Percentiles rank a stretch among this genome's conserved stretches.
These are phyloP conservation scores for Penaeus vannamei DNA, from an alignment of 1,140 invertebrate genomes.

Conservation along the genomic window DNA sequence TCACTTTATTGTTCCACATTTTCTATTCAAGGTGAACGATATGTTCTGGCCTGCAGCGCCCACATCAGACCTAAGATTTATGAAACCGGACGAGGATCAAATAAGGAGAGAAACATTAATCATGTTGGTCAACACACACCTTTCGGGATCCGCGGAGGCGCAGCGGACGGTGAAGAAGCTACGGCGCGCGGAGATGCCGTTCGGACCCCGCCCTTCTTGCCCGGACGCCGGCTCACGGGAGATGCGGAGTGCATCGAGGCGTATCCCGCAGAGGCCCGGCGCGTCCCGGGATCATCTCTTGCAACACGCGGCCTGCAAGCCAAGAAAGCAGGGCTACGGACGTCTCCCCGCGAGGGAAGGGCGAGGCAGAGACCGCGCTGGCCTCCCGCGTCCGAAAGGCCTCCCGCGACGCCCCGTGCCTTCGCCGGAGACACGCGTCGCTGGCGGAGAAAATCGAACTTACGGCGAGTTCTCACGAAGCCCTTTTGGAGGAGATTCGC, in stretches of 20 bases:
- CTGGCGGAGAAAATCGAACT: too few species aligned
- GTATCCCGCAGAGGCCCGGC: constrained; percentile 40
- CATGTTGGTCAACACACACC: constrained; percentile 65
- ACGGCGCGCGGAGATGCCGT: not conserved
- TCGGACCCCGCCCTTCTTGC: constrained; percentile 38
- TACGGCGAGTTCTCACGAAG: not conserved
- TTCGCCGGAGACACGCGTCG: too few species aligned
- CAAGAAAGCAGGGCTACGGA: not conserved
- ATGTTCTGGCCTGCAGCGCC: constrained; percentile 32
- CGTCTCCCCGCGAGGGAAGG: not conserved
- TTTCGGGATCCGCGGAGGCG: constrained; percentile 41
- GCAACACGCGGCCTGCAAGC: not conserved
- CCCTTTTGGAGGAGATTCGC: not conserved
- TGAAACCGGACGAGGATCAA: constrained; percentile 59
- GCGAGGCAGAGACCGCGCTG: too few species aligned
- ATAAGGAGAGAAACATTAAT: constrained; percentile 62
- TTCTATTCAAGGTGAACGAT: constrained; percentile 34
- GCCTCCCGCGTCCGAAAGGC: too few species aligned
- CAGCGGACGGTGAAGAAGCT: constrained; percentile 38
- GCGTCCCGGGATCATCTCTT: not conserved
- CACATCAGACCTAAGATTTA: constrained; percentile 36
- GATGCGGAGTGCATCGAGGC: constrained; percentile 12
- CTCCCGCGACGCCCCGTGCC: too few species aligned
- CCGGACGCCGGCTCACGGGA: constrained; percentile 8
- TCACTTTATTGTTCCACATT: not conserved